Base-by-base conservation (phyloP, 2,113 vertebrate species). In the Pimephales promelas region DNA sequence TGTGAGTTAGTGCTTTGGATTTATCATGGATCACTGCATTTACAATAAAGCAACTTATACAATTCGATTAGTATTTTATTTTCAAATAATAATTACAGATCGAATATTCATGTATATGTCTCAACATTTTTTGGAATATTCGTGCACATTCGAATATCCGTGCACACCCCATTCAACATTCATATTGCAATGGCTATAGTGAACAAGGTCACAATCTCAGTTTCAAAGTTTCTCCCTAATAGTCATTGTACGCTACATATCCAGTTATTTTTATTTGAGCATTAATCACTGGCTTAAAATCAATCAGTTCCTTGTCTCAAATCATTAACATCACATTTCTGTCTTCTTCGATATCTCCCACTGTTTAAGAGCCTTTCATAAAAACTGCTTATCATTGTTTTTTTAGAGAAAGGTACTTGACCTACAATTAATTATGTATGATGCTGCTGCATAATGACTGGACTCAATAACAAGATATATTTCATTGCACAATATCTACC, bases 391-490 rank as follows among this genome's bases (percentile, higher is more conserved):
- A 89, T 90, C 82, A 90, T 89, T 84, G 83, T 75, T 66, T 61
- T 61, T 77, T 86, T 81, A 89, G 34, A 77, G 62, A 89, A 89
- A 89, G 85, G 72, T 83, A 81, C 86, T 87, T 84, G 74, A 92
- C 90, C 85, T 86, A 90, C 90, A 85, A 90, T 93, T 90, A 83
- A 91, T 92, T 90, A 91, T 91, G 90, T 89, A 92, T 81, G 71
- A 88, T 45, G 36, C 81, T 84, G 84, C 83, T 87, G 36, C 59
- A 86, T 83, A 90, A 89, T 85, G 80, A 71, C 83, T 75, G 26
- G 76, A 83, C 84, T 70, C 82, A 56, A 88, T 92, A 89, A 91
- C 91, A 90, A 88, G 76, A 89, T 56, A 89, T 86, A 88, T 91
- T 89, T 84, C 82, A 88, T 87, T 89, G 89, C 84, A 85, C 86